phyloP scores from a whole-genome alignment of 1,140 invertebrate species.

The Drosophila repleta region DNA sequence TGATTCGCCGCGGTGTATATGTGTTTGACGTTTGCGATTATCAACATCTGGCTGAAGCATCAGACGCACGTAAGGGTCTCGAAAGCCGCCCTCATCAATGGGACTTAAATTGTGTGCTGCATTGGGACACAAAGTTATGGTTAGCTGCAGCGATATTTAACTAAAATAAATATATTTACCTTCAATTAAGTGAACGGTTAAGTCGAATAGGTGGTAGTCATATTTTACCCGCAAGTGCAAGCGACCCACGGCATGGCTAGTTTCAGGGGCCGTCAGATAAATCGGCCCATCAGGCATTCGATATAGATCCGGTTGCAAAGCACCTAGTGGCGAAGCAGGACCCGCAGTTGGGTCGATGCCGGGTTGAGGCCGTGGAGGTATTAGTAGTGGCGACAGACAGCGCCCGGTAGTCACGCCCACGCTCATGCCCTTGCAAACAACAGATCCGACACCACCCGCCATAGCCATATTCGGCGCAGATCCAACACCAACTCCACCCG shows the following conservation, averaged over 20 bases:
- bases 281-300: constrained; percentile 89
- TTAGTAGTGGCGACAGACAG: constrained; percentile 89
- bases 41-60: constrained; percentile 92
- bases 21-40: constrained; percentile 91
- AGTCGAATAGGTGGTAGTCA: constrained; percentile 94
- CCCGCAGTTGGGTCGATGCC: constrained; percentile 82
- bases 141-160: neutral
- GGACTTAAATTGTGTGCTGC: constrained; percentile 92
- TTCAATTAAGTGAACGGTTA: constrained; percentile 95
- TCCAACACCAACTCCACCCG: constrained; percentile 72
- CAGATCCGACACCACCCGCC: constrained; percentile 67
- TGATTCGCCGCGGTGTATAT: constrained; percentile 89
- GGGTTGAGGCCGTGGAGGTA: constrained; percentile 85
- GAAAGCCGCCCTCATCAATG: constrained; percentile 92
- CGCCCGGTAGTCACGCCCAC: constrained; percentile 82
- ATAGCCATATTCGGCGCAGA: constrained; percentile 79
- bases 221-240: constrained; percentile 94
- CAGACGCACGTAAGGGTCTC: constrained; percentile 93
- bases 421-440: constrained; percentile 67
- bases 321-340: constrained; percentile 90
- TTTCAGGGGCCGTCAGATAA: constrained; percentile 87
- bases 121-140: constrained; percentile 44
- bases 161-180: constrained; percentile 84
- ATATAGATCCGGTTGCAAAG: constrained; percentile 94
- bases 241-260: constrained; percentile 87